Conservation (phyloP, 2,888 invertebrate species). For the Diadegma fenestrale region DNA sequence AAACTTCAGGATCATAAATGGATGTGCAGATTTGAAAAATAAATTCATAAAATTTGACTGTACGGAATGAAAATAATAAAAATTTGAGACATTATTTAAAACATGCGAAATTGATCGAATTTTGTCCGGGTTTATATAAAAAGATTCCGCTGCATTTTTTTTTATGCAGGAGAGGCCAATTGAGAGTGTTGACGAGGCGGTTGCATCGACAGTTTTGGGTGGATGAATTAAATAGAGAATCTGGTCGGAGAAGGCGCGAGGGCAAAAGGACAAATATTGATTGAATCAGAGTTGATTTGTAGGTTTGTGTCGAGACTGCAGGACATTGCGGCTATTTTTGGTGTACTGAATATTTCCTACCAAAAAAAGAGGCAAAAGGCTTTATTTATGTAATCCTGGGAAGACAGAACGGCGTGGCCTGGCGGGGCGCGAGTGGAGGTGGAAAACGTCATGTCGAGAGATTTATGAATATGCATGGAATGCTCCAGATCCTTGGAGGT, state of each 20-base stretch:
- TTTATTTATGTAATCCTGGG: conserved; percentile 8
- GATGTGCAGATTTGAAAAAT: neutral
- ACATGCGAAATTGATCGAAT: neutral
- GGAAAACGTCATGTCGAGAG: conserved; percentile 41
- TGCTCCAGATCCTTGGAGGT: conserved; percentile 44
- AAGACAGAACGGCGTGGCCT: conserved; percentile 58
- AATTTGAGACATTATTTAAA: neutral
- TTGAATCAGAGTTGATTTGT: conserved; percentile 10
- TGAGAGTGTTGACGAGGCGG: neutral
- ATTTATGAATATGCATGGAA: conserved; percentile 73
- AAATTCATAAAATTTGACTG: neutral
- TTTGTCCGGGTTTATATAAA: neutral
- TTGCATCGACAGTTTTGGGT: conserved; percentile 9
- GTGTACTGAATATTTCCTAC: neutral
- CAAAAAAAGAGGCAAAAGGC: neutral
- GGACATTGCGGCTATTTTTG: conserved; percentile 7
- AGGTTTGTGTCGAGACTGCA: conserved; percentile 1
- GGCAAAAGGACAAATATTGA: conserved; percentile 44
- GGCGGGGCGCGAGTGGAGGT: neutral
- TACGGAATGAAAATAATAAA: neutral
- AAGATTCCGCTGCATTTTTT: neutral
- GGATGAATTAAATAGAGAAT: conserved; percentile 4
- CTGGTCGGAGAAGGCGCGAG: conserved; percentile 3
- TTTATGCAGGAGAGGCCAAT: neutral
- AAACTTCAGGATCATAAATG: too few relatives aligned